phyloP scores from a whole-genome alignment of 2,888 invertebrate species.

The Pemphredon lugubris region DNA sequence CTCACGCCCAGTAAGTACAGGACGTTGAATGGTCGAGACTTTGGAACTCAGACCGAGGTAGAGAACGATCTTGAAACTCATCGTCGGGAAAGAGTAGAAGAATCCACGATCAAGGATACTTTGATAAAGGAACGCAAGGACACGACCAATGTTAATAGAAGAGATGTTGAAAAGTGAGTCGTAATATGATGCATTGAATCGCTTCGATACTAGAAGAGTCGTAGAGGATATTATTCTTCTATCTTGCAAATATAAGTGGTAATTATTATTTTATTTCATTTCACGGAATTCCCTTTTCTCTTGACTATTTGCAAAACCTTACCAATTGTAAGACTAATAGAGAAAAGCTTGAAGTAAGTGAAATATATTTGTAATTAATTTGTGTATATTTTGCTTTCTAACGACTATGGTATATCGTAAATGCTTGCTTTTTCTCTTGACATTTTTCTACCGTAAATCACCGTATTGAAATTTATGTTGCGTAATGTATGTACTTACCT shows the following conservation, averaged over 20 bases:
- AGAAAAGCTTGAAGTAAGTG: neutral
- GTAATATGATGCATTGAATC: slow-evolving; percentile 48
- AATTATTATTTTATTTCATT: slow-evolving; percentile 54
- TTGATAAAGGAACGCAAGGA: slow-evolving; percentile 88
- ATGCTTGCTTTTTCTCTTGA: too few relatives aligned
- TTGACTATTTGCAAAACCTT: neutral
- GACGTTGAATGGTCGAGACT: slow-evolving; percentile 83
- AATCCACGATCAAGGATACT: slow-evolving; percentile 80
- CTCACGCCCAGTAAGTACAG: slow-evolving; percentile 84
- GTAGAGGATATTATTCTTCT: slow-evolving; percentile 56
- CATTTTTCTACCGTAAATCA: too few relatives aligned
- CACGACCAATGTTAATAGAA: slow-evolving; percentile 83
- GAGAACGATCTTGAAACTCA: slow-evolving; percentile 83
- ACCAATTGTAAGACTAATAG: too few relatives aligned
- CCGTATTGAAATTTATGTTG: too few relatives aligned
- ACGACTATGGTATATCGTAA: too few relatives aligned
- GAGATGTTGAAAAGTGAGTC: slow-evolving; percentile 76
- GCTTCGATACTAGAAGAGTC: slow-evolving; percentile 38
- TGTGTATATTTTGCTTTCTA: neutral
- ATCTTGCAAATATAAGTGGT: slow-evolving; percentile 58
- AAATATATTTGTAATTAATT: neutral
- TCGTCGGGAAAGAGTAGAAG: slow-evolving; percentile 72
- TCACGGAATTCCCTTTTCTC: slow-evolving; percentile 16
- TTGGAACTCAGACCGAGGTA: slow-evolving; percentile 87
- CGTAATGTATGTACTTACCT: neutral